A percentile compares a stretch with the other conserved stretches of the same genome.
phyloP scores from a whole-genome alignment of 2,888 invertebrate species.

The Polia nebulosa region DNA sequence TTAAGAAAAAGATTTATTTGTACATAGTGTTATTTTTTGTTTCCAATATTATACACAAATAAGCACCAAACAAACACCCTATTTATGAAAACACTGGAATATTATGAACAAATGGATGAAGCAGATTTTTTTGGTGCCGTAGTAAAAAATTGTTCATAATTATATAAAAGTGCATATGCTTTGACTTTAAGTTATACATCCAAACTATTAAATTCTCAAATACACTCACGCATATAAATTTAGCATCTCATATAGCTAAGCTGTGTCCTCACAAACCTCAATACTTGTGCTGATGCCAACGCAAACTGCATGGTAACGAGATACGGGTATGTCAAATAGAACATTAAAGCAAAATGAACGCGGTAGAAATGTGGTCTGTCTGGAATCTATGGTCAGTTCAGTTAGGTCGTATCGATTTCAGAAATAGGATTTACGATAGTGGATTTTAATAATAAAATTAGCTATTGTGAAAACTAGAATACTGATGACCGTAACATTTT shows the following conservation, averaged over 20 bases:
- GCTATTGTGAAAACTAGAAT: neutral
- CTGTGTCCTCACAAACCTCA: constrained; percentile 28
- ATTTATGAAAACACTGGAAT: too few relatives aligned
- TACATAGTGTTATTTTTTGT: too few relatives aligned
- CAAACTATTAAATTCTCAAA: constrained; percentile 23
- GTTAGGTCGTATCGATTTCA: neutral
- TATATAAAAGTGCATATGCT: neutral
- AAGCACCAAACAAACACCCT: too few relatives aligned
- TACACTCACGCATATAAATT: constrained; percentile 12
- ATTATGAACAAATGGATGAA: too few relatives aligned
- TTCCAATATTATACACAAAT: too few relatives aligned
- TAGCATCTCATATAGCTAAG: constrained; percentile 28
- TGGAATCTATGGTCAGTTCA: constrained; percentile 12
- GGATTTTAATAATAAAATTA: constrained; percentile 10
- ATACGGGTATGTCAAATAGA: constrained; percentile 55
- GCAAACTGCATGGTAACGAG: constrained; percentile 54
- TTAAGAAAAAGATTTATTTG: too few relatives aligned
- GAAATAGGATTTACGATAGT: constrained; percentile 1
- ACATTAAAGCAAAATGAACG: constrained; percentile 35
- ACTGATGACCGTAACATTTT: neutral
- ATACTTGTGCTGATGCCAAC: constrained; percentile 38
- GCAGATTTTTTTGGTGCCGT: too few relatives aligned
- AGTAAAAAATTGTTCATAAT: neutral
- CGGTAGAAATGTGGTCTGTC: constrained; percentile 21
- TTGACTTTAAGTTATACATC: neutral